Evolutionary conservation across 2,797 vertebrate genomes (phyloP).

Genomic region (Cryptoblepharus egeriae): DNA sequence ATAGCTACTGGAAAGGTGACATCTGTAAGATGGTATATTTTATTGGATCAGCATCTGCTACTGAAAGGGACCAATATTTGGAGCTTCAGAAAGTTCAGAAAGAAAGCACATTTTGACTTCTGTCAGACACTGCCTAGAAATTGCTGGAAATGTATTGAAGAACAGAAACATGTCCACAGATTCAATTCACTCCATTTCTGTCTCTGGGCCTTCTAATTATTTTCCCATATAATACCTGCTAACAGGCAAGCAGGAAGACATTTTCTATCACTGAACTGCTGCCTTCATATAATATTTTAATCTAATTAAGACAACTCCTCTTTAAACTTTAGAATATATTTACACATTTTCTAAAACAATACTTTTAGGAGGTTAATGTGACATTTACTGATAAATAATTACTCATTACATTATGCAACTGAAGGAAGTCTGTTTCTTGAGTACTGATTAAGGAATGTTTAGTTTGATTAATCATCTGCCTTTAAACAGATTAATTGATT

Average conservation of each 20-base stretch:
- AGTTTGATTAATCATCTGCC: constrained; percentile 4
- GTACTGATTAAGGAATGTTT: constrained; percentile 6
- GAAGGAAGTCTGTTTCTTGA: background rate
- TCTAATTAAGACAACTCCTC: constrained; percentile 20
- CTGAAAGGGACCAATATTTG: background rate
- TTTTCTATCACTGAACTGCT: constrained; percentile 20
- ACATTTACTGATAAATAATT: constrained; percentile 15
- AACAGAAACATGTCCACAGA: background rate
- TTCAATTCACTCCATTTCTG: background rate
- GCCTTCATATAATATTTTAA: background rate
- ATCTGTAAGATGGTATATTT: background rate
- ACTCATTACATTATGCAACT: constrained; percentile 13
- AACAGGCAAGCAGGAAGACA: constrained; percentile 1
- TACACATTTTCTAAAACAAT: constrained; percentile 28
- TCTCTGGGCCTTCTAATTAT: background rate
- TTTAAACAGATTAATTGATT: constrained; percentile 6
- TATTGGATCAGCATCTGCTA: background rate
- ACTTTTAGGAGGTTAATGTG: constrained; percentile 13
- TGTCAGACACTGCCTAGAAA: background rate
- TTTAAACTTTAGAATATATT: constrained; percentile 7
- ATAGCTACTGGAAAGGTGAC: background rate
- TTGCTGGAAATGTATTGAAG: background rate
- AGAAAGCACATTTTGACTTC: background rate
- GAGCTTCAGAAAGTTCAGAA: background rate
- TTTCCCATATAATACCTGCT: background rate